These are phyloP conservation scores for Paracanthobrama guichenoti DNA, from an alignment of 2,113 vertebrate species.

Conservation along the genomic window DNA sequence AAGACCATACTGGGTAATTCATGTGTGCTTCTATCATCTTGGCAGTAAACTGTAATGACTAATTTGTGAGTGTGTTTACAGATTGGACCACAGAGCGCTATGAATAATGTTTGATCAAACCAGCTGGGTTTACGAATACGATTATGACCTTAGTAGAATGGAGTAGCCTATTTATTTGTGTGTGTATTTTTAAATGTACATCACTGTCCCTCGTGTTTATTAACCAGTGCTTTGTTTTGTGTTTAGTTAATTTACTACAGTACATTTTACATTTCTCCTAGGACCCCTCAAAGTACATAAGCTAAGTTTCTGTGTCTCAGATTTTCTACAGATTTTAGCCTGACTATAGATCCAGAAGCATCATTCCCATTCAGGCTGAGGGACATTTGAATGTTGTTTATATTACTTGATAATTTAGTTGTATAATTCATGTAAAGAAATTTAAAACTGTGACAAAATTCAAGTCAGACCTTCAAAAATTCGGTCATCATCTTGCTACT, in stretches of 20 bases:
- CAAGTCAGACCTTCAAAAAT: too few relatives aligned
- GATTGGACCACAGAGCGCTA: slow-evolving; percentile 40
- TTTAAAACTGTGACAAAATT: too few relatives aligned
- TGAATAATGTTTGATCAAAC: slow-evolving; percentile 52
- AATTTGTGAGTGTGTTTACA: slow-evolving; percentile 53
- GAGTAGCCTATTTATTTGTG: background rate
- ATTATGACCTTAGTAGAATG: slow-evolving; percentile 24
- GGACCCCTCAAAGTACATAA: too few relatives aligned
- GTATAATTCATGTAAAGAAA: too few relatives aligned
- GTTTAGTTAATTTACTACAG: background rate
- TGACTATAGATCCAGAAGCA: too few relatives aligned
- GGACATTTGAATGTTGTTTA: background rate
- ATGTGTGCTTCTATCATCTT: slow-evolving; percentile 45
- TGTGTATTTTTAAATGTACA: background rate
- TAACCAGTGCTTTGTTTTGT: background rate
- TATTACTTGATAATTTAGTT: too few relatives aligned
- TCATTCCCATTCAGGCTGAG: background rate
- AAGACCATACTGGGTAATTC: slow-evolving; percentile 39
- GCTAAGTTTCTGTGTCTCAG: too few relatives aligned
- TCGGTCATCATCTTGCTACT: too few relatives aligned
- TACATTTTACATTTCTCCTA: too few relatives aligned
- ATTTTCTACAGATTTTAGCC: too few relatives aligned
- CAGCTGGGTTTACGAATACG: slow-evolving; percentile 52
- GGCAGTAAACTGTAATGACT: slow-evolving; percentile 49
- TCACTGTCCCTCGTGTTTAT: background rate